These are phyloP conservation scores for Tipula helvola DNA, from an alignment of 2,888 invertebrate genomes.

Conservation along the genomic window DNA sequence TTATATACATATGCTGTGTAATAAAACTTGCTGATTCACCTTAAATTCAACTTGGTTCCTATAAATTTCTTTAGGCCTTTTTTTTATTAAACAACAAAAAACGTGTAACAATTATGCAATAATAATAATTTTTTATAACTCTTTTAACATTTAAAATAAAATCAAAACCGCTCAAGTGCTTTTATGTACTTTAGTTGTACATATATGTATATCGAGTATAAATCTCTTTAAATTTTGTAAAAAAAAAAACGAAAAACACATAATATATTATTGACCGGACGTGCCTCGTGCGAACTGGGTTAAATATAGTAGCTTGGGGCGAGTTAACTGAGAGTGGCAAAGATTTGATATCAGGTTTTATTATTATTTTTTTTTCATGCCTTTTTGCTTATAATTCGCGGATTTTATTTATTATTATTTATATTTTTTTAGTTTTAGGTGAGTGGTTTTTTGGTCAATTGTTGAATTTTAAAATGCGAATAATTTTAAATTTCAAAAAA, in stretches of 20 bases:
- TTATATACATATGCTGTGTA: not conserved
- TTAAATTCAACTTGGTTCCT: not conserved
- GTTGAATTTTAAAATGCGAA: no score
- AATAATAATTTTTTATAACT: not conserved
- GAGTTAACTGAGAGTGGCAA: not conserved
- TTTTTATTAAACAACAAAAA: not conserved
- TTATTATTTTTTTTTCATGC: no score
- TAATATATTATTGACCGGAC: not conserved
- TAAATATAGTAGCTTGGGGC: not conserved
- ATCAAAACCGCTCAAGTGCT: not conserved
- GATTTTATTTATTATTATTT: not conserved
- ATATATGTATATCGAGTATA: not conserved
- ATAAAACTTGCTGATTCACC: not conserved
- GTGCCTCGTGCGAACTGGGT: conserved; percentile 9
- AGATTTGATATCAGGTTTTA: not conserved
- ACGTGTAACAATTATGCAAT: not conserved
- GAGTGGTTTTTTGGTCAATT: not conserved
- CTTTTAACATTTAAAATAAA: not conserved
- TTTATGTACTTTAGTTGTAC: not conserved
- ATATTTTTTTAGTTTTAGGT: not conserved
- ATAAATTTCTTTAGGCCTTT: not conserved
- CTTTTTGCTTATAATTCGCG: no score
- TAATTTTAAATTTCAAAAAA: no score
- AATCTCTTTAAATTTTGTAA: not conserved
- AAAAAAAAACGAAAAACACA: not conserved